Conservation (phyloP, 2,888 invertebrate genomes). For the Piscicola geometra region DNA sequence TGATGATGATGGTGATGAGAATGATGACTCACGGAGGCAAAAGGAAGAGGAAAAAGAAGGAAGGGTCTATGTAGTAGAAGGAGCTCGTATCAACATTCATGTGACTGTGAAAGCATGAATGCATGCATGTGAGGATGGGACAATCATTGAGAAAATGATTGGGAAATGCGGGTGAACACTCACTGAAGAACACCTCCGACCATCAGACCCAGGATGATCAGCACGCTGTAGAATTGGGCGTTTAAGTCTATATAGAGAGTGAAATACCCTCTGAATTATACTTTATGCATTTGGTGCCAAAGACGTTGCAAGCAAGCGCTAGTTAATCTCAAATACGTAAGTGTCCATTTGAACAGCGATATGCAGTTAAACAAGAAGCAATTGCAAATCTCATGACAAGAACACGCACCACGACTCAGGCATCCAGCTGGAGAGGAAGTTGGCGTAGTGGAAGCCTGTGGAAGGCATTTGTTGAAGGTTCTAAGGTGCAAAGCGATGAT, state of each 20-base stretch:
- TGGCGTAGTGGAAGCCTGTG: conserved; percentile 56
- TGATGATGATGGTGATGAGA: too few relatives aligned
- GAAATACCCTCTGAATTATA: too few relatives aligned
- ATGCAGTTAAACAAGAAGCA: background rate
- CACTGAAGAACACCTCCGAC: conserved; percentile 58
- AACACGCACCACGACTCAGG: conserved; percentile 52
- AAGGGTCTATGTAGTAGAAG: conserved; percentile 47
- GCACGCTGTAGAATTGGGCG: conserved; percentile 53
- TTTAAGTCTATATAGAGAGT: too few relatives aligned
- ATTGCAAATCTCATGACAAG: background rate
- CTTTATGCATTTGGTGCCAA: too few relatives aligned
- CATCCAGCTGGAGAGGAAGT: conserved; percentile 50
- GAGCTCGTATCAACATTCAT: conserved; percentile 38
- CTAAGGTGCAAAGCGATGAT: too few relatives aligned
- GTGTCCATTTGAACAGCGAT: too few relatives aligned
- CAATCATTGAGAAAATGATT: too few relatives aligned
- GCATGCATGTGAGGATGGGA: too few relatives aligned
- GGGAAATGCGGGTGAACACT: conserved; percentile 44
- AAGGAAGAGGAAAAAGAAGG: conserved; percentile 59
- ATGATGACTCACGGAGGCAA: conserved; percentile 59
- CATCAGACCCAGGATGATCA: conserved; percentile 58
- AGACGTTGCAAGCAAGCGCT: too few relatives aligned
- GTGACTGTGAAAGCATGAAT: too few relatives aligned
- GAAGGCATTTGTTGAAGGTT: too few relatives aligned
- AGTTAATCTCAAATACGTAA: too few relatives aligned